Evolutionary conservation across 2,888 invertebrate genomes (phyloP), one percentile per base, ranked within the genome.

Genomic region (Cecidostiba fungosa): DNA sequence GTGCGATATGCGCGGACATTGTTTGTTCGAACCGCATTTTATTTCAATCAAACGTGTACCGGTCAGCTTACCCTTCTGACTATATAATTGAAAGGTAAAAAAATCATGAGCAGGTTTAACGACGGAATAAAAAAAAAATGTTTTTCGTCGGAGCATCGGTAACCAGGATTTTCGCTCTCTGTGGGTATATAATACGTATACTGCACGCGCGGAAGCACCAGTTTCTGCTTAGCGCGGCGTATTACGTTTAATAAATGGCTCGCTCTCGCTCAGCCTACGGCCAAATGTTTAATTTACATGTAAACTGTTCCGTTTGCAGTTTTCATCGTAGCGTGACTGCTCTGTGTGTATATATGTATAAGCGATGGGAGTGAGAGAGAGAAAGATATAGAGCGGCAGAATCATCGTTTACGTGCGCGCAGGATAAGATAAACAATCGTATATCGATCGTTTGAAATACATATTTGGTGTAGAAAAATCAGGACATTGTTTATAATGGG

Each of bases 281-380:
- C 47, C 73, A 72, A 83, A 86, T 77, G 76, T 83, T 86, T 83
- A 86, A 83, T 86, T 83, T 83, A 72, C 84, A 73, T 84, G 81
- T 84, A 81, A 86, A 86, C 84, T 39, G 81, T 86, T 69, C 32
- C 70, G 78, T 85, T 82, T 73, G 79, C 74, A 85, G 69, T 85
- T 85, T 85, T 85, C 78, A 69, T 76, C 82, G 72, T 36, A 62
- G 70, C 26, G 26, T 59, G 66, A 62, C 36, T 72, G n/a, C 50
- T 19, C 6, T 74, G 19, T 12, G 5, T 19, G 32, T 29, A 12
- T 36, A n/a, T 47, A 26, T 32, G 69, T 14, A 6, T 2, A 39
- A n/a, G 32, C 8, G 26, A 10, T 54, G 54, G 5, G 43, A 72
- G 14, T 5, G 10, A 59, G 16, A 14, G 66, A 66, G 39, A 23